A percentile compares a stretch with the other conserved stretches of the same genome.
phyloP scores from a whole-genome alignment of 2,113 vertebrate genomes.

The Circaetus gallicus region DNA sequence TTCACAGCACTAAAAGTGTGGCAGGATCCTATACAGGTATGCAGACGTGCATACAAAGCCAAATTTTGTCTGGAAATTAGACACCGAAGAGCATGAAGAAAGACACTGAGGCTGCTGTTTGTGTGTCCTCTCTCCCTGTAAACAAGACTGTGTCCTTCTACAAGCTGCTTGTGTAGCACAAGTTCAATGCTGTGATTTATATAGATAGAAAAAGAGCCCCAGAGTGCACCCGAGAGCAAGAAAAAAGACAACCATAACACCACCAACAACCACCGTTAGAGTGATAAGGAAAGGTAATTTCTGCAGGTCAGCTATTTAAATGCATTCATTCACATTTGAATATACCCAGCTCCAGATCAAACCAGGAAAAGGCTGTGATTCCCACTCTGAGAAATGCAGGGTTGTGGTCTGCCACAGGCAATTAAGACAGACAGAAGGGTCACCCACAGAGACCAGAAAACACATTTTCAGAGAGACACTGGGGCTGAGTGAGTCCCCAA shows the following conservation, averaged over 20 bases:
- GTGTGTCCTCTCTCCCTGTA: not conserved
- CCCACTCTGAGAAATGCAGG: not conserved
- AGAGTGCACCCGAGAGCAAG: not conserved
- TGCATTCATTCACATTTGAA: not conserved
- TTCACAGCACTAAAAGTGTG: not conserved
- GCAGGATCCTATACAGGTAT: not conserved
- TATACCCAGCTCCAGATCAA: not conserved
- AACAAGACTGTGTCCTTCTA: not conserved
- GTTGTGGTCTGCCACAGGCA: not conserved
- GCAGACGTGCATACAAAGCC: not conserved
- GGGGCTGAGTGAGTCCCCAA: not conserved
- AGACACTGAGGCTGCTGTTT: not conserved
- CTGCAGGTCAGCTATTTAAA: not conserved
- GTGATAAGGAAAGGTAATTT: not conserved
- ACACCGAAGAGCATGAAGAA: not conserved
- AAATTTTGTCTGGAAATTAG: not conserved
- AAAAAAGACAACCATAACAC: not conserved
- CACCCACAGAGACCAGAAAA: not conserved
- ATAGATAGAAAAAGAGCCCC: not conserved
- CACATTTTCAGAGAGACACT: not conserved
- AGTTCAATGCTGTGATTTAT: not conserved
- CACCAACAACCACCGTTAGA: not conserved
- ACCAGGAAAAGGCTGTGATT: not conserved
- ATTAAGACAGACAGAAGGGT: not conserved
- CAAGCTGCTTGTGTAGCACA: not conserved